Conservation (phyloP, 2,113 vertebrate genomes). For the Siniperca chuatsi region DNA sequence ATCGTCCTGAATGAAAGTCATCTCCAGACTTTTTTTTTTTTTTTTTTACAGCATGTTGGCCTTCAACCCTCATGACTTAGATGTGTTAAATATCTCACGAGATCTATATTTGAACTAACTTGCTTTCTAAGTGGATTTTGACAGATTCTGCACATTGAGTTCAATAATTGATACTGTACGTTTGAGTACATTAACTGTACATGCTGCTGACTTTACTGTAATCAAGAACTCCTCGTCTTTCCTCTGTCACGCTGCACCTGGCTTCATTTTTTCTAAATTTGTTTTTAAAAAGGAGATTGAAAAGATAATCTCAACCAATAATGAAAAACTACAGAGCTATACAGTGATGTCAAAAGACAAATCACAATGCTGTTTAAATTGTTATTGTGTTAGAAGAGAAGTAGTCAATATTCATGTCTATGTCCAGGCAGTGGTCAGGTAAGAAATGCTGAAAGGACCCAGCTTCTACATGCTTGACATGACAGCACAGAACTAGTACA, state of each 20-base stretch:
- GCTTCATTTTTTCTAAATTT: background rate
- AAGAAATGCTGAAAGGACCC: background rate
- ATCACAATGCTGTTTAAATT: background rate
- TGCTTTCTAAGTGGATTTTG: conserved; percentile 42
- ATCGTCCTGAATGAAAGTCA: conserved; percentile 1
- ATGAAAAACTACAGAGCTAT: background rate
- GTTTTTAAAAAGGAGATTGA: background rate
- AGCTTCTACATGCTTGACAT: background rate
- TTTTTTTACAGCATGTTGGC: conserved; percentile 11
- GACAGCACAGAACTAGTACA: background rate
- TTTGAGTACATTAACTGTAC: conserved; percentile 37
- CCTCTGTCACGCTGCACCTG: background rate
- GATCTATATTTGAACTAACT: conserved; percentile 20
- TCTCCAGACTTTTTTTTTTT: background rate
- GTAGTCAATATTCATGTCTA: background rate
- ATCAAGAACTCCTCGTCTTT: background rate
- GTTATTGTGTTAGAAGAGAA: background rate
- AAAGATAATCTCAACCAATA: background rate
- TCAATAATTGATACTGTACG: conserved; percentile 50
- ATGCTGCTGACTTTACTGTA: conserved; percentile 13
- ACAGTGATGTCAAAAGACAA: background rate
- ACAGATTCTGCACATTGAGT: conserved; percentile 27
- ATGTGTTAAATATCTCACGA: conserved; percentile 39
- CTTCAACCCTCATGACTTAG: conserved; percentile 13
- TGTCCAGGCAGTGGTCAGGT: background rate